phyloP scores from a whole-genome alignment of 1,140 invertebrate species.

The Ericerus pela region DNA sequence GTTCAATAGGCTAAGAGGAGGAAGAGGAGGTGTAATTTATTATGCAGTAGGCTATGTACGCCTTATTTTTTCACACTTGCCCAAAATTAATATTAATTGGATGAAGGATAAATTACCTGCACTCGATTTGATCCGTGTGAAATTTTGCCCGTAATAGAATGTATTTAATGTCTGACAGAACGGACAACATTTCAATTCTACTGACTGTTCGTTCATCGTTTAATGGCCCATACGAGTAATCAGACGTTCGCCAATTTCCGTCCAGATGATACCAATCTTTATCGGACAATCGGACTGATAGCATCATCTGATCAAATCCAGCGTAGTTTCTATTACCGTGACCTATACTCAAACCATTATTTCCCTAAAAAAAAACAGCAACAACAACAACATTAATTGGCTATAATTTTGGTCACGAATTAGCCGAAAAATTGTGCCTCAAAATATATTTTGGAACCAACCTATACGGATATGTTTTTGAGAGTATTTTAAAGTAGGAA shows the following conservation, averaged over 20 bases:
- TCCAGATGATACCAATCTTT: slow-evolving; percentile 56
- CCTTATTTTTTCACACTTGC: neutral
- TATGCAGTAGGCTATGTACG: too few species aligned
- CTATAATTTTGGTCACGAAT: too few species aligned
- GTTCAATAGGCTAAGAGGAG: too few species aligned
- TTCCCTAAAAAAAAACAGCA: slow-evolving; percentile 38
- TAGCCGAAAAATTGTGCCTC: too few species aligned
- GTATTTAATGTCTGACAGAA: slow-evolving; percentile 62
- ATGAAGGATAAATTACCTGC: slow-evolving; percentile 36
- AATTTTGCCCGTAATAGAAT: slow-evolving; percentile 79
- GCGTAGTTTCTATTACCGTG: slow-evolving; percentile 46
- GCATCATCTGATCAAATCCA: slow-evolving; percentile 38
- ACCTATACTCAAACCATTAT: slow-evolving; percentile 53
- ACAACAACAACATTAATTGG: too few species aligned
- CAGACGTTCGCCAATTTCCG: slow-evolving; percentile 41
- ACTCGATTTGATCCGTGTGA: slow-evolving; percentile 87
- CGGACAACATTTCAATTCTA: slow-evolving; percentile 62
- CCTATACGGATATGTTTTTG: too few species aligned
- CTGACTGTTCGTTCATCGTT: slow-evolving; percentile 43
- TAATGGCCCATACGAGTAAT: slow-evolving; percentile 26
- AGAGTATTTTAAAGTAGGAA: too few species aligned
- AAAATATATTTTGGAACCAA: too few species aligned
- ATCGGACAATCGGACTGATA: slow-evolving; percentile 50
- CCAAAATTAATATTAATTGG: neutral
- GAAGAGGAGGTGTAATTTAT: too few species aligned